Conservation (phyloP, 1,140 invertebrate genomes). For the Diachasma alloeum region DNA sequence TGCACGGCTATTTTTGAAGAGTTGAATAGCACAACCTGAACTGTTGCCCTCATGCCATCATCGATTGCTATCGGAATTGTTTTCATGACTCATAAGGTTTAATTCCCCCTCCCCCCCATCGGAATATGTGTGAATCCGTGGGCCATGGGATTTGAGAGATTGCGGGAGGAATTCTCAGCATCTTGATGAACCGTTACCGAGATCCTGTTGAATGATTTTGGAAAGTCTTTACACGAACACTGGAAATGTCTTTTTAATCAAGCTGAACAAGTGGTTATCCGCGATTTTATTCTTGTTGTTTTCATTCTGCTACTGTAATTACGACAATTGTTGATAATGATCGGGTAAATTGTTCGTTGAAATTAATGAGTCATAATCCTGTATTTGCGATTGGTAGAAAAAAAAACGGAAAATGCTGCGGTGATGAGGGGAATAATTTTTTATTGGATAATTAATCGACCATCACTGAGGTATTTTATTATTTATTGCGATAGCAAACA, state of each 20-base stretch:
- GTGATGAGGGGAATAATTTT: not conserved
- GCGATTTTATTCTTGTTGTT: not conserved
- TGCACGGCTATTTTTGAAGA: not conserved
- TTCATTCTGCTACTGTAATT: not conserved
- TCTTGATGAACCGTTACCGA: not conserved
- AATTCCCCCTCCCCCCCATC: not conserved
- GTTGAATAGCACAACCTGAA: not conserved
- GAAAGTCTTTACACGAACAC: not conserved
- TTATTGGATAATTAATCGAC: not conserved
- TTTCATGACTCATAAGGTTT: not conserved
- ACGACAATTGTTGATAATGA: not conserved
- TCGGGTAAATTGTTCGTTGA: not conserved
- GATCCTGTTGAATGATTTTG: not conserved
- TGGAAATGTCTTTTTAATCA: not conserved
- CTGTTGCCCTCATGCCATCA: not conserved
- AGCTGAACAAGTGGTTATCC: not conserved
- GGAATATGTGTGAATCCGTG: not conserved
- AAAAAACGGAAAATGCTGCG: not conserved
- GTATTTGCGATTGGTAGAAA: not conserved
- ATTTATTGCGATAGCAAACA: not conserved
- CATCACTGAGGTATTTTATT: not conserved
- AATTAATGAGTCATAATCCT: not conserved
- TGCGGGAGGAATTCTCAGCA: not conserved
- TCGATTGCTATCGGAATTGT: not conserved
- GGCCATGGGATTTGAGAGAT: not conserved